Conservation (phyloP, 2,888 invertebrate species). For the Drosophila aldrichi region DNA sequence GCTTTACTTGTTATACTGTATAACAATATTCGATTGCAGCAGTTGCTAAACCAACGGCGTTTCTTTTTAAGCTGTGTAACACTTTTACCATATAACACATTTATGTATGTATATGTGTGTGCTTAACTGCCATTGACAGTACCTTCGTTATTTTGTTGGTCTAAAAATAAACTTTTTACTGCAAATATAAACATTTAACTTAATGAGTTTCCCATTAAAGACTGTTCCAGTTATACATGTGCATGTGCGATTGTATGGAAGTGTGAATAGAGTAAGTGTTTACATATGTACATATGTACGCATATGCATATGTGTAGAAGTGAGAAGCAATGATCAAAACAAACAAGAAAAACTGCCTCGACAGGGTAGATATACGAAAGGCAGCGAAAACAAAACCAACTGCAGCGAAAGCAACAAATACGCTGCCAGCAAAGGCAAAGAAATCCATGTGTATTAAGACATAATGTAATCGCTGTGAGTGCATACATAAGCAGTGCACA, state of each 20-base stretch:
- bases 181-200: neutral
- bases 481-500: neutral
- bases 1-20: constrained; percentile 2
- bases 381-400: constrained; percentile 27
- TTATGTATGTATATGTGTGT: neutral
- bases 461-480: constrained; percentile 21
- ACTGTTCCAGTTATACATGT: constrained; percentile 8
- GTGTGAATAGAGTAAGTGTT: constrained; percentile 5
- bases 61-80: neutral
- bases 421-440: constrained; percentile 26
- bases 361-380: constrained; percentile 42
- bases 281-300: neutral
- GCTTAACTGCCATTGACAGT: neutral
- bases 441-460: constrained; percentile 40
- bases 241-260: neutral
- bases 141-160: neutral
- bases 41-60: neutral
- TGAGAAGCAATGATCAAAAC: constrained; percentile 71
- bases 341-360: constrained; percentile 70
- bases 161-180: constrained; percentile 13
- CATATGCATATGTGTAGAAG: constrained; percentile 9
- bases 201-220: neutral
- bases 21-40: neutral
- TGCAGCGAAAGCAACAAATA: constrained; percentile 13
- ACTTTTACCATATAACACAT: neutral